A percentile compares a stretch with the other conserved stretches of the same genome.
These are phyloP conservation scores for Aurelia sp. DNA, from an alignment of 30 jellyfish, hydroid and myxozoan species.

Conservation along the genomic window DNA sequence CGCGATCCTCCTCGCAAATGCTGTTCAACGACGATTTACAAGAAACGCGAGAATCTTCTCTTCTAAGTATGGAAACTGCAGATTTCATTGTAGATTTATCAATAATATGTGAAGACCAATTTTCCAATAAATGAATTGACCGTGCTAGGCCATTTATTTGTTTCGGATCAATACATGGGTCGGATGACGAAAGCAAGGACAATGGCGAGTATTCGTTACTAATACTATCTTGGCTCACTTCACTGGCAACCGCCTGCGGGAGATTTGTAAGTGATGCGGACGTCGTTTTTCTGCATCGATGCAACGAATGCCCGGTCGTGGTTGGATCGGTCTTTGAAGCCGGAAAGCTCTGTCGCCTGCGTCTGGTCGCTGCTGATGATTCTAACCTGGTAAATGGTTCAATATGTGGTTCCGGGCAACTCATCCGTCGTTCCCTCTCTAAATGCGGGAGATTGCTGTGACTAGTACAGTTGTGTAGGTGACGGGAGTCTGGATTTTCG, in stretches of 20 bases:
- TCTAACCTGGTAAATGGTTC: constrained; percentile 6
- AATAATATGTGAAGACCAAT: constrained; percentile 14
- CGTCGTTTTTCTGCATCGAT: neutral
- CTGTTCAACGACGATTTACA: constrained; percentile 47
- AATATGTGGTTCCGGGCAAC: constrained; percentile 15
- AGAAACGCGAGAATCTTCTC: constrained; percentile 12
- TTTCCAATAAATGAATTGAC: constrained; percentile 12
- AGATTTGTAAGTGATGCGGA: neutral
- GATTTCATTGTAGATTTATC: neutral
- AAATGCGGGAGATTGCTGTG: constrained; percentile 58
- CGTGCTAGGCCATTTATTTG: neutral
- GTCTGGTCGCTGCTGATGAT: neutral
- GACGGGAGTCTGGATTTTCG: constrained; percentile 31
- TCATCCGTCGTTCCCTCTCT: constrained; percentile 24
- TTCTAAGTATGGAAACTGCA: neutral
- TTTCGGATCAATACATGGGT: neutral
- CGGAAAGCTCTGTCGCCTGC: constrained; percentile 42
- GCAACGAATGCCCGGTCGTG: neutral
- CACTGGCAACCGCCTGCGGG: no score
- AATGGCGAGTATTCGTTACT: neutral
- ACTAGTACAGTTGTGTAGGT: constrained; percentile 52
- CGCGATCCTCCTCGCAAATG: constrained; percentile 17
- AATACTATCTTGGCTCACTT: neutral
- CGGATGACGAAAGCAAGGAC: neutral
- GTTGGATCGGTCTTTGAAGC: neutral